These are phyloP conservation scores for Drosophila mimetica DNA, from an alignment of 2,888 invertebrate species.

Conservation along the genomic window DNA sequence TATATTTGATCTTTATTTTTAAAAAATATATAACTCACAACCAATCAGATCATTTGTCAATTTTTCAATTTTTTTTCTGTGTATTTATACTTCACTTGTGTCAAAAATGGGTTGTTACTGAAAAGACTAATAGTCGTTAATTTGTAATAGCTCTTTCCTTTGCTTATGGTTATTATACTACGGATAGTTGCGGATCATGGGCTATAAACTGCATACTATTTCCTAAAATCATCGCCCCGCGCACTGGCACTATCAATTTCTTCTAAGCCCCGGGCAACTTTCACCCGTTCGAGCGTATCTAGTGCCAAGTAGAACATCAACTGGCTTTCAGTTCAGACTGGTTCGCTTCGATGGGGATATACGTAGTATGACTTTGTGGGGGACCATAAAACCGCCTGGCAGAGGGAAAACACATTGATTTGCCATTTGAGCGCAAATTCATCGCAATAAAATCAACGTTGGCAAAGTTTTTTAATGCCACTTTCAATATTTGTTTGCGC, in stretches of 20 bases:
- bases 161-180: constrained; percentile 11
- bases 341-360: constrained; percentile 15
- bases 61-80: too few relatives aligned
- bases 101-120: background rate
- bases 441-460: constrained; percentile 78
- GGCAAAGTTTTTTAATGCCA: constrained; percentile 72
- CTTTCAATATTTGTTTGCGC: constrained; percentile 76
- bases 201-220: constrained; percentile 25
- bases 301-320: constrained; percentile 45
- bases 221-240: constrained; percentile 22
- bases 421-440: constrained; percentile 80
- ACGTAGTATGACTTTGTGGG: background rate
- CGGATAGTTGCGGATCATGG: constrained; percentile 15
- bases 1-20: too few relatives aligned
- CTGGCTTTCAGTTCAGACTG: constrained; percentile 39
- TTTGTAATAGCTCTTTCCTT: background rate
- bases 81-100: background rate
- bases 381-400: constrained; percentile 74
- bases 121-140: background rate
- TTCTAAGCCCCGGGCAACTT: constrained; percentile 29
- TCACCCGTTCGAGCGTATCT: constrained; percentile 37
- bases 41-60: too few relatives aligned
- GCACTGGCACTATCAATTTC: constrained; percentile 10
- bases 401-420: constrained; percentile 78
- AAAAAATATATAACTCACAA: too few relatives aligned